Conservation (phyloP, 1,140 invertebrate genomes). For the Metaphire vulgaris region DNA sequence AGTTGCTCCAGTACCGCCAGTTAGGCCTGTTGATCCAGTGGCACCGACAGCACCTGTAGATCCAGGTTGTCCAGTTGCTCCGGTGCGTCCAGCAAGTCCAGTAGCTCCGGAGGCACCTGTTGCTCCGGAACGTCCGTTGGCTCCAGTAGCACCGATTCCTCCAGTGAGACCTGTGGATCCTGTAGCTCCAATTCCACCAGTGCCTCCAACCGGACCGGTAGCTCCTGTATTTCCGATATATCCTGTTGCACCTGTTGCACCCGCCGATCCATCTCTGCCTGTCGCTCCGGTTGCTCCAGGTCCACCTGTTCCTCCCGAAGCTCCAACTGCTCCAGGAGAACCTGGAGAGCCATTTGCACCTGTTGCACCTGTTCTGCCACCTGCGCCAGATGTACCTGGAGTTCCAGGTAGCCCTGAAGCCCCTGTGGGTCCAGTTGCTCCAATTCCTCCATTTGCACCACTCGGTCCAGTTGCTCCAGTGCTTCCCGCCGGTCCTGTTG, state of each 20-base stretch:
- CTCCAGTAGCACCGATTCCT: not conserved
- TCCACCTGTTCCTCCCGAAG: not conserved
- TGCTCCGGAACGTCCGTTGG: slow-evolving; percentile 19
- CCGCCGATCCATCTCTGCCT: not conserved
- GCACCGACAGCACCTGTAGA: slow-evolving; percentile 34
- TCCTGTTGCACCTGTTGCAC: not conserved
- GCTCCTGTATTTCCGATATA: not conserved
- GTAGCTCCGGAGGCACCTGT: slow-evolving; percentile 28
- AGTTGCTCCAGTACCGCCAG: not conserved
- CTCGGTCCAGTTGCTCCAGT: slow-evolving; percentile 15
- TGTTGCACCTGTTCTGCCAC: not conserved
- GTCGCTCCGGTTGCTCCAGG: not conserved
- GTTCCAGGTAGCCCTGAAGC: not conserved
- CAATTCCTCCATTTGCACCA: slow-evolving; percentile 12
- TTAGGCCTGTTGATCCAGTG: slow-evolving; percentile 37
- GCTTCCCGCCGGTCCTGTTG: not conserved
- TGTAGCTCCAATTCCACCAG: not conserved
- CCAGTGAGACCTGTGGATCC: not conserved
- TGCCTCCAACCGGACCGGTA: not conserved
- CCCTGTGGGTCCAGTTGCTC: slow-evolving; percentile 21
- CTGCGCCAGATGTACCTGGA: not conserved
- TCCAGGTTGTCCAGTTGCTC: slow-evolving; percentile 32
- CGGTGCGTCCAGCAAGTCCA: slow-evolving; percentile 31
- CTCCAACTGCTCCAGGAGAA: not conserved
- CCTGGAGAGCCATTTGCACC: not conserved